phyloP scores from a whole-genome alignment of 2,113 vertebrate genomes.

The Nipponia nippon region DNA sequence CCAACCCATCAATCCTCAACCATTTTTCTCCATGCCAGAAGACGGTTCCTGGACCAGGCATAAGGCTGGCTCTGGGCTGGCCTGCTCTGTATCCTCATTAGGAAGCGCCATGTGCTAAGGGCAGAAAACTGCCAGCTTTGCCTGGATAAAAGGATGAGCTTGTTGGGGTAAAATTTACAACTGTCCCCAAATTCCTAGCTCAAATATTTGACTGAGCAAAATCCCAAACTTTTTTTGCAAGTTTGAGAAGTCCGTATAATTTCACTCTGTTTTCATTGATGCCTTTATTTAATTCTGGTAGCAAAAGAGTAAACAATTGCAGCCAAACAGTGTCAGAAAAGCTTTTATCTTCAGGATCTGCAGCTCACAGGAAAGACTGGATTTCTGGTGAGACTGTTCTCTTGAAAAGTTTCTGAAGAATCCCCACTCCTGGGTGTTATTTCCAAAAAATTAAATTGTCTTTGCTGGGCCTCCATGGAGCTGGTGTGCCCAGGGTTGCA shows the following conservation, averaged over 20 bases:
- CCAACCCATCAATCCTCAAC: slow-evolving; percentile 32
- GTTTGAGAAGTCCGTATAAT: neutral
- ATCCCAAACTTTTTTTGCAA: neutral
- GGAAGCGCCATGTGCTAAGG: neutral
- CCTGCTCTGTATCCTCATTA: slow-evolving; percentile 2
- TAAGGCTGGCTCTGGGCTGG: neutral
- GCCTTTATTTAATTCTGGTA: neutral
- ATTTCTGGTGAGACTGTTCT: neutral
- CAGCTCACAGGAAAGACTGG: neutral
- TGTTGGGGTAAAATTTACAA: neutral
- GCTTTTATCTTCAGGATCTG: neutral
- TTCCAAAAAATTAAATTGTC: neutral
- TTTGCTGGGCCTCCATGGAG: accelerated
- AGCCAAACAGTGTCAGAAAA: neutral
- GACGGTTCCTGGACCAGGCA: neutral
- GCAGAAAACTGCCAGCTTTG: neutral
- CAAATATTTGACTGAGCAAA: neutral
- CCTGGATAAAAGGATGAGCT: neutral
- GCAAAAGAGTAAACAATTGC: neutral
- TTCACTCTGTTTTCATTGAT: neutral
- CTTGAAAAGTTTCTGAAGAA: neutral
- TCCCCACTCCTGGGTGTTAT: neutral
- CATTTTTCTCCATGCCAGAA: slow-evolving; percentile 41
- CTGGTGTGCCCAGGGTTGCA: neutral
- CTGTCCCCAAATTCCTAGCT: neutral